These are phyloP conservation scores for Tenodera sinensis DNA, from an alignment of 2,888 invertebrate species.

Conservation along the genomic window DNA sequence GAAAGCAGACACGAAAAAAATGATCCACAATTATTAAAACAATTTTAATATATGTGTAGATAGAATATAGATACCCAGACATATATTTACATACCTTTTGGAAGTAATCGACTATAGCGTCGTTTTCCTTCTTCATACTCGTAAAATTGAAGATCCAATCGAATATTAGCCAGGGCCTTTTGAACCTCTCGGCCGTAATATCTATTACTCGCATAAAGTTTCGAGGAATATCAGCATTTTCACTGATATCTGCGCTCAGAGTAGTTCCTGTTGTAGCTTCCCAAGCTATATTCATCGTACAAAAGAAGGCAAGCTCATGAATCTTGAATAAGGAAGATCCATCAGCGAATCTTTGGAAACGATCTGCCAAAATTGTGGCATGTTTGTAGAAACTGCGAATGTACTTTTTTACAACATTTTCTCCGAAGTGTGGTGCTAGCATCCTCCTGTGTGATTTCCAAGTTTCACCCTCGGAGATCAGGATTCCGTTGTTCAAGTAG, in stretches of 20 bases:
- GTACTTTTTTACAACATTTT: neutral
- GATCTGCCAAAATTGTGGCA: neutral
- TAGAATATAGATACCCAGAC: too few relatives aligned
- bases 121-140: neutral
- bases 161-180: neutral
- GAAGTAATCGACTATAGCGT: neutral
- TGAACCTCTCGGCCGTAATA: neutral
- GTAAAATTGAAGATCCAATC: neutral
- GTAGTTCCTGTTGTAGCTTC: neutral
- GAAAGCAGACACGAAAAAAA: too few relatives aligned
- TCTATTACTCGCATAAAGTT: neutral
- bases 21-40: too few relatives aligned
- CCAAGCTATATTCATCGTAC: neutral
- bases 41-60: too few relatives aligned
- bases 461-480: neutral
- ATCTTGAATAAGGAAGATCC: neutral
- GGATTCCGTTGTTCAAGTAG: neutral
- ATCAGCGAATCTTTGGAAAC: neutral
- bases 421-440: neutral
- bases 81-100: neutral
- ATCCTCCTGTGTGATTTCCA: neutral
- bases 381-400: neutral
- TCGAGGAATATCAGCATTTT: neutral
- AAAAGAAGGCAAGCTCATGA: neutral
- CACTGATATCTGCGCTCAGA: neutral